Evolutionary conservation across 2,113 vertebrate genomes (phyloP).

Genomic region (Amphiprion percula): DNA sequence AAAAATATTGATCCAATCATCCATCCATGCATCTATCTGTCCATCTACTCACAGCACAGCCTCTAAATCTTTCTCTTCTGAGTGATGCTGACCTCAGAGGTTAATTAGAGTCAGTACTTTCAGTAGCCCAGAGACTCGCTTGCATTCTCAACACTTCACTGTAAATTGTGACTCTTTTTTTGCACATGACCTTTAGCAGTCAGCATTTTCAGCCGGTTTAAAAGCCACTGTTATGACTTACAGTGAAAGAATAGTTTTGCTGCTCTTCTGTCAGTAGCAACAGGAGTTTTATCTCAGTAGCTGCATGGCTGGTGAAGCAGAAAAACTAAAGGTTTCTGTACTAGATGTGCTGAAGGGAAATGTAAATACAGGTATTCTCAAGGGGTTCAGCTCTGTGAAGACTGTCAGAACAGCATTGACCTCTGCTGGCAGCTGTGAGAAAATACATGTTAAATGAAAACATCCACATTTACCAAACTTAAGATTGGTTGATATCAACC

Average conservation of each 20-base stretch:
- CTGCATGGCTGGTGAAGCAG: background rate
- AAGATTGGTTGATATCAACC: background rate
- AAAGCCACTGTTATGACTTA: conserved; percentile 2
- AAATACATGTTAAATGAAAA: conserved; percentile 6
- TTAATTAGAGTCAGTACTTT: background rate
- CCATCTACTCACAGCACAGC: background rate
- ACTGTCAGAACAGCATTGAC: conserved; percentile 61
- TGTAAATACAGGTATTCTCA: background rate
- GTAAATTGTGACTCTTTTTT: conserved; percentile 15
- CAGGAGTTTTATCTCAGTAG: background rate
- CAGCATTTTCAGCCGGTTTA: conserved; percentile 33
- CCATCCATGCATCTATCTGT: background rate
- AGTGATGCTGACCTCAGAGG: conserved; percentile 10
- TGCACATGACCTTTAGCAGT: conserved; percentile 41
- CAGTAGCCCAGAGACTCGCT: background rate
- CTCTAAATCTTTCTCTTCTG: background rate
- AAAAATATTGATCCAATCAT: conserved; percentile 1
- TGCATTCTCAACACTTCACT: conserved; percentile 5
- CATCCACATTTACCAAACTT: background rate
- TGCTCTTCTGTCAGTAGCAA: conserved; percentile 6
- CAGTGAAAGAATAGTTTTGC: background rate
- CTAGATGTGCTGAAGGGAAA: conserved; percentile 3
- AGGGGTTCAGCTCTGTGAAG: background rate
- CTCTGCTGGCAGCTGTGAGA: conserved; percentile 62
- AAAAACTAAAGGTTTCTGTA: background rate